Evolutionary conservation across 2,797 vertebrate species (phyloP).

Genomic region (Tympanoctomys barrerae): DNA sequence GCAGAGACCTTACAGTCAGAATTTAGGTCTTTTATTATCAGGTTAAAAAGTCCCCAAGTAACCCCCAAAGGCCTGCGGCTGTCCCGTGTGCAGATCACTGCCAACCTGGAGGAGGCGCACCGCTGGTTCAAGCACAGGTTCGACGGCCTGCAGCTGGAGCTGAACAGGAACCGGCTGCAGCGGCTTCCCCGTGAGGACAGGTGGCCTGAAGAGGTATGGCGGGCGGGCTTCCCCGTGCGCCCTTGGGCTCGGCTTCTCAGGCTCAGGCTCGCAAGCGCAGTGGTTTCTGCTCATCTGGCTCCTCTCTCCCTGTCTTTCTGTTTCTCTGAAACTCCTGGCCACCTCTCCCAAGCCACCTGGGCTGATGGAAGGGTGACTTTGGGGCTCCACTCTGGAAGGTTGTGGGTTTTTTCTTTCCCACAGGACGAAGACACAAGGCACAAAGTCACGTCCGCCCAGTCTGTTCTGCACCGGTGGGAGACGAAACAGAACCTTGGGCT

Average conservation of each 20-base stretch:
- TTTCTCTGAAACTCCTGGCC: slow-evolving; percentile 14
- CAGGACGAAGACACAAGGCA: slow-evolving; percentile 68
- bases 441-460: slow-evolving; percentile 63
- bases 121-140: slow-evolving; percentile 85
- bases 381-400: neutral
- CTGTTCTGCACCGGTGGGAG: slow-evolving; percentile 82
- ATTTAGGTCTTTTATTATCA: neutral
- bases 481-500: slow-evolving; percentile 85
- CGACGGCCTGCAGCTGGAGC: slow-evolving; percentile 84
- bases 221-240: neutral
- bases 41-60: neutral
- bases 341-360: neutral
- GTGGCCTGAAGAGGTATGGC: slow-evolving; percentile 71
- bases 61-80: neutral
- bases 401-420: slow-evolving; percentile 38
- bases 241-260: neutral
- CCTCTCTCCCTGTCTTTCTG: neutral
- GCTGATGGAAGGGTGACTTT: neutral
- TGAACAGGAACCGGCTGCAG: slow-evolving; percentile 72
- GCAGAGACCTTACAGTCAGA: neutral
- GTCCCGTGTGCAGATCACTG: slow-evolving; percentile 82
- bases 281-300: neutral
- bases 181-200: slow-evolving; percentile 62
- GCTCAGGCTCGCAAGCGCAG: neutral
- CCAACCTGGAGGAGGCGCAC: slow-evolving; percentile 87